Base-by-base conservation (phyloP, 2,888 invertebrate species). In the Microctonus aethiopoides region DNA sequence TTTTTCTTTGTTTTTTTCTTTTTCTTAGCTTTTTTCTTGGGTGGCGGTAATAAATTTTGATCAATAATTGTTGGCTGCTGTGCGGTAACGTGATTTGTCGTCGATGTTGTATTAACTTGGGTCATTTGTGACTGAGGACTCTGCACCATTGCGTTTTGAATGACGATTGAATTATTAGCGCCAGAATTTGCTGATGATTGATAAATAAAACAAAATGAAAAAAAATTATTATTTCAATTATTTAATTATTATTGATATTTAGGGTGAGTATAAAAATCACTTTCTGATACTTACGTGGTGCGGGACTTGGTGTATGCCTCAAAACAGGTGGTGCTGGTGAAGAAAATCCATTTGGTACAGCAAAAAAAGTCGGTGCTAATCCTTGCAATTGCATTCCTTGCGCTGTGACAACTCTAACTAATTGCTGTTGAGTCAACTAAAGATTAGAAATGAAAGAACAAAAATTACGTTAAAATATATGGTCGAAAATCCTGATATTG, bases 361-460 rank as follows among this genome's bases (percentile, higher is more conserved):
- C 86, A 70, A 86, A 86, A 74, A 86, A 86, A 51, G 86, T 84
- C 52, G 86, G 86, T 7, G 86, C 76, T 65, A 86, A 76, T 29
- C 86, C 88, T 77, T 89, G 86, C 76, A 90, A 87, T 85, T 90
- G 89, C 80, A 89, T 88, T 63, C 91, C 91, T 83, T 91, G 91
- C 16, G 89, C 87, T 62, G 91, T 90, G 56, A 91, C 87, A 68
- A 92, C 91, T 70, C 91, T 88, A 52, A 91, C 88, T 71, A 91
- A 81, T 72, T 90, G 90, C 76, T 90, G 90, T 59, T 88, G 88
- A 60, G 86, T 86, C 71, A 86, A 71, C 86, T 86, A 77, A 72
- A 82, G 81, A 74, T 60, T 61, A 22, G 36, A 29, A 68, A 59
- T 39, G 57, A 24, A 22, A 64, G 61, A 71, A 75, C 32, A 39